These are phyloP conservation scores for Muricea muricata DNA, from an alignment of 92 coral and sea anemone genomes.

Conservation along the genomic window DNA sequence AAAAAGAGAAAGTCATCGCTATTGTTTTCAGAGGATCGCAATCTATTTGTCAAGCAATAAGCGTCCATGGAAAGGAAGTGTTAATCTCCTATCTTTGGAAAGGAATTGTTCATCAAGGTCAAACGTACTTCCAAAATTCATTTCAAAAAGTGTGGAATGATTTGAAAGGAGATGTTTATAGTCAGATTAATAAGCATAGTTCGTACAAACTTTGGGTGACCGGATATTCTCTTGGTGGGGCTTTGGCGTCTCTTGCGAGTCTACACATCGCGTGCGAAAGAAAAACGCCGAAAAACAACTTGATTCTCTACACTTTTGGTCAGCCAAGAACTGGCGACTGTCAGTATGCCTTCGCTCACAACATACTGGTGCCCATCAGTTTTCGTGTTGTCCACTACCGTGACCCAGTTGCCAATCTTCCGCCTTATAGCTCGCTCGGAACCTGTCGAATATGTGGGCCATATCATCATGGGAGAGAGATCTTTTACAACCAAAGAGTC, in stretches of 20 bases:
- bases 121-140: constrained; percentile 13
- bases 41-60: no score
- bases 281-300: background rate
- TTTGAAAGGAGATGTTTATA: constrained; percentile 33
- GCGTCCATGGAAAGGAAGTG: background rate
- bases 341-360: constrained; percentile 37
- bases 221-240: constrained; percentile 37
- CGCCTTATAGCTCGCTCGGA: background rate
- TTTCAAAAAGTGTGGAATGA: no score
- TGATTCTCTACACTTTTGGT: background rate
- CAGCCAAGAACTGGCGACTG: constrained; percentile 33
- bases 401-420: constrained; percentile 41
- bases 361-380: background rate
- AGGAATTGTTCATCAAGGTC: constrained; percentile 38
- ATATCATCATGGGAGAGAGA: background rate
- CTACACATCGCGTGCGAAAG: background rate
- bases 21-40: no score
- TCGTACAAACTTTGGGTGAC: constrained; percentile 29
- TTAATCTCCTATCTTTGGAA: constrained; percentile 25
- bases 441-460: background rate
- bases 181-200: background rate
- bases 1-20: no score
- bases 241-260: constrained; percentile 32
- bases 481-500: background rate
- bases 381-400: constrained; percentile 7